Conservation (phyloP, 2,797 vertebrate genomes). For the Catostomus latipinnis region DNA sequence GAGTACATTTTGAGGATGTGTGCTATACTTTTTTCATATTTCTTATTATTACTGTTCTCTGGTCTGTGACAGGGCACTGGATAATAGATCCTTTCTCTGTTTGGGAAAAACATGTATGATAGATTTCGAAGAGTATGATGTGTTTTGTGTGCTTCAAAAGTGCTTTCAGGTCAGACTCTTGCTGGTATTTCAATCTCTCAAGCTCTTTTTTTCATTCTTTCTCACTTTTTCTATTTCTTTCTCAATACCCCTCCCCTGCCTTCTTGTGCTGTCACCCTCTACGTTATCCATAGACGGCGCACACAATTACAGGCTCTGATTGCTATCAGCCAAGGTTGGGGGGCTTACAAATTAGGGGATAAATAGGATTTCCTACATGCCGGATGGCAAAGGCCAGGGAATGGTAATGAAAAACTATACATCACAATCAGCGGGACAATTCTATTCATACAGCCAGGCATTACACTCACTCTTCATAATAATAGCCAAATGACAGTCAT, state of each 20-base stretch:
- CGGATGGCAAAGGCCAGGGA: conserved; percentile 92
- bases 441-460: conserved; percentile 93
- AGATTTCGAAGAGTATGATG: conserved; percentile 1
- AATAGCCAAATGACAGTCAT: conserved; percentile 83
- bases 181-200: not conserved
- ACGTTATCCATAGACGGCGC: conserved; percentile 81
- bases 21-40: not conserved
- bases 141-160: conserved; percentile 13
- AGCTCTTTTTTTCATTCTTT: conserved; percentile 12
- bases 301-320: conserved; percentile 99
- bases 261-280: conserved; percentile 52
- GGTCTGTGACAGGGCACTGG: not conserved
- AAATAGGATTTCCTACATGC: conserved; percentile 99
- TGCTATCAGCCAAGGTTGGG: conserved; percentile 96
- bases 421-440: conserved; percentile 98
- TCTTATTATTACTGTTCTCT: not conserved
- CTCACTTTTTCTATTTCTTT: conserved; percentile 77
- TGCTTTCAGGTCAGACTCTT: not conserved
- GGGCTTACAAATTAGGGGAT: conserved; percentile 99
- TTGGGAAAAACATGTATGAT: not conserved
- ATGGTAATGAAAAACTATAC: conserved; percentile 99
- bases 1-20: not conserved
- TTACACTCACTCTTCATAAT: conserved; percentile 92
- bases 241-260: conserved; percentile 47
- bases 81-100: not conserved